Conservation (phyloP, 1,140 invertebrate genomes). For the Drosophila suzukii region DNA sequence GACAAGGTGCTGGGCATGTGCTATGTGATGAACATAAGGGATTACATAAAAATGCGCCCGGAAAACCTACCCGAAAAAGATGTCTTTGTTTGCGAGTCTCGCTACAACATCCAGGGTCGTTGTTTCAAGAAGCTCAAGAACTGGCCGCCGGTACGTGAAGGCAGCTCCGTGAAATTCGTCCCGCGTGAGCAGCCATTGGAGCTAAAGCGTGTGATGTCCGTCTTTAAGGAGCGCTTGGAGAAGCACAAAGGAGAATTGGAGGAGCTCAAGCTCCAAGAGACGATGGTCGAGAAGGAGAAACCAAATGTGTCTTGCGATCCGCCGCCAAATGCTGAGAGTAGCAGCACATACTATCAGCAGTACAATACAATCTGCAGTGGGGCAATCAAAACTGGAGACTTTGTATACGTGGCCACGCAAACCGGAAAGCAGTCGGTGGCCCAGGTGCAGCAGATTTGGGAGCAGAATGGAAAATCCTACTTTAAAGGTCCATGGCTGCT, state of each 20-base stretch:
- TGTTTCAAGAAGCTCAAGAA: slow-evolving; percentile 98
- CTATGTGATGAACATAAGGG: slow-evolving; percentile 97
- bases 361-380: slow-evolving; percentile 93
- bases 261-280: slow-evolving; percentile 92
- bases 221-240: slow-evolving; percentile 95
- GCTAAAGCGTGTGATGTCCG: slow-evolving; percentile 94
- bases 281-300: slow-evolving; percentile 91
- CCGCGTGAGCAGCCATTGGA: slow-evolving; percentile 90
- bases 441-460: slow-evolving; percentile 98
- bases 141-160: slow-evolving; percentile 87
- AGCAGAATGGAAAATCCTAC: slow-evolving; percentile 93
- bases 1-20: slow-evolving; percentile 96
- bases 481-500: slow-evolving; percentile 98
- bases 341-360: slow-evolving; percentile 96
- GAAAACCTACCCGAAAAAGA: slow-evolving; percentile 96
- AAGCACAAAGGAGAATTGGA: slow-evolving; percentile 96
- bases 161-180: slow-evolving; percentile 88
- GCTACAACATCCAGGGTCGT: slow-evolving; percentile 93
- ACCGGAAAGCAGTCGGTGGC: slow-evolving; percentile 94
- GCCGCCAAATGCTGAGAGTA: slow-evolving; percentile 87
- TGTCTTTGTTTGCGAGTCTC: slow-evolving; percentile 98
- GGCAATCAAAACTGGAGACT: slow-evolving; percentile 95
- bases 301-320: slow-evolving; percentile 88
- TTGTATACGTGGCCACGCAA: slow-evolving; percentile 95
- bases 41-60: slow-evolving; percentile 96